Conservation (phyloP, 2,797 vertebrate genomes). For the Meda fulgida region DNA sequence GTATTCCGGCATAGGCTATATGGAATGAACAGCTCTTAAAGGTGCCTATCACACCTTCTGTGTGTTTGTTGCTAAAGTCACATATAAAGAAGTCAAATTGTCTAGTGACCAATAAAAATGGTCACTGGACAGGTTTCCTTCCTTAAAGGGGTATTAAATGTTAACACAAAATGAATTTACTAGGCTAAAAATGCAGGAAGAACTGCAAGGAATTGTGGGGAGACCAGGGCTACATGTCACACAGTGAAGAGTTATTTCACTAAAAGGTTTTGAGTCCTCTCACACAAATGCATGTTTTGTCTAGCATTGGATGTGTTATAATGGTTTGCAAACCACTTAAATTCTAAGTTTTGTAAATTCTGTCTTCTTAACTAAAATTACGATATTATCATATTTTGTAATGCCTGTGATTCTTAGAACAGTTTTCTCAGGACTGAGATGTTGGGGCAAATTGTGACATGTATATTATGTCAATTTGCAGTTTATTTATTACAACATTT, state of each 20-base stretch:
- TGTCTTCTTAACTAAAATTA: neutral
- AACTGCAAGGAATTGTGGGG: slow-evolving; percentile 66
- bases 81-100: neutral
- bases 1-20: neutral
- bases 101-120: neutral
- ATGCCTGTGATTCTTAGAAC: neutral
- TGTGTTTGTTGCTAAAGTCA: neutral
- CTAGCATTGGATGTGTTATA: neutral
- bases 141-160: neutral
- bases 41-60: slow-evolving; percentile 53
- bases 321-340: neutral
- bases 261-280: neutral
- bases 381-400: neutral
- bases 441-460: neutral
- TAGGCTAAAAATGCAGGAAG: neutral
- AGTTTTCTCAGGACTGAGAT: neutral
- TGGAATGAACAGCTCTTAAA: neutral
- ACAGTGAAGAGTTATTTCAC: neutral
- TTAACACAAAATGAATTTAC: neutral
- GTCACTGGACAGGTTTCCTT: neutral
- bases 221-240: neutral
- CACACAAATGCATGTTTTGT: neutral
- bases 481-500: neutral
- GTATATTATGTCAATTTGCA: neutral
- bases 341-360: neutral